Percentiles rank a stretch among this genome's conserved stretches.
These are phyloP conservation scores for Drosophila parabipectinata DNA, from an alignment of 1,140 invertebrate genomes.

Conservation along the genomic window DNA sequence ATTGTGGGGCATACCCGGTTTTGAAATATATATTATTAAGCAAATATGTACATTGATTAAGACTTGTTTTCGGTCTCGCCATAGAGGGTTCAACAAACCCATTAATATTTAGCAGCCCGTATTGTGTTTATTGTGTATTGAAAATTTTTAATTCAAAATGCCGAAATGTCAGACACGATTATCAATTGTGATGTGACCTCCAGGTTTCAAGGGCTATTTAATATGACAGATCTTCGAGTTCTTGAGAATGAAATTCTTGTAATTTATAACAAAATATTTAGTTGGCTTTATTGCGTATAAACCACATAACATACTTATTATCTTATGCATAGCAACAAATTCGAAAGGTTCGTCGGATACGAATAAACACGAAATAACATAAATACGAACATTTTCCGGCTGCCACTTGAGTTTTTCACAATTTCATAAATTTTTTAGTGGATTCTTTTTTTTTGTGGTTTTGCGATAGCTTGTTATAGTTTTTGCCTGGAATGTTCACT, in stretches of 20 bases:
- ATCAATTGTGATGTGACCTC: constrained; percentile 37
- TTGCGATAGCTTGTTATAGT: constrained; percentile 70
- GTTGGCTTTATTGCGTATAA: constrained; percentile 59
- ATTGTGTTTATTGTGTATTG: constrained; percentile 31
- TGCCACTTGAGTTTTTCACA: constrained; percentile 23
- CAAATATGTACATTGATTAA: constrained; percentile 32
- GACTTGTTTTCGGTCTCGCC: constrained; percentile 28
- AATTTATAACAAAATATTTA: constrained; percentile 68
- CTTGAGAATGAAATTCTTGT: constrained; percentile 17
- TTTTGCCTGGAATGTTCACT: constrained; percentile 41
- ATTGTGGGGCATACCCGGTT: constrained; percentile 8
- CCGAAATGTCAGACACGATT: constrained; percentile 32
- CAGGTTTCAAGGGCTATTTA: constrained; percentile 20
- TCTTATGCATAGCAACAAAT: constrained; percentile 52
- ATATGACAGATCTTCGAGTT: constrained; percentile 15
- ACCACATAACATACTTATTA: constrained; percentile 66
- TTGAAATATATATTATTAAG: background rate
- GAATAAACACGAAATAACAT: constrained; percentile 75
- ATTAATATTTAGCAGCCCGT: constrained; percentile 52
- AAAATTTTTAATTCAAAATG: constrained; percentile 32
- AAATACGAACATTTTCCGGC: constrained; percentile 42
- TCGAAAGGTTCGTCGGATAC: constrained; percentile 51
- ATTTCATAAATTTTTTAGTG: constrained; percentile 8
- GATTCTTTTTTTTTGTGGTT: constrained; percentile 55
- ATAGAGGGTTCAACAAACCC: constrained; percentile 59